phyloP scores from a whole-genome alignment of 1,140 invertebrate genomes.

The Gonatopus flavifemur region DNA sequence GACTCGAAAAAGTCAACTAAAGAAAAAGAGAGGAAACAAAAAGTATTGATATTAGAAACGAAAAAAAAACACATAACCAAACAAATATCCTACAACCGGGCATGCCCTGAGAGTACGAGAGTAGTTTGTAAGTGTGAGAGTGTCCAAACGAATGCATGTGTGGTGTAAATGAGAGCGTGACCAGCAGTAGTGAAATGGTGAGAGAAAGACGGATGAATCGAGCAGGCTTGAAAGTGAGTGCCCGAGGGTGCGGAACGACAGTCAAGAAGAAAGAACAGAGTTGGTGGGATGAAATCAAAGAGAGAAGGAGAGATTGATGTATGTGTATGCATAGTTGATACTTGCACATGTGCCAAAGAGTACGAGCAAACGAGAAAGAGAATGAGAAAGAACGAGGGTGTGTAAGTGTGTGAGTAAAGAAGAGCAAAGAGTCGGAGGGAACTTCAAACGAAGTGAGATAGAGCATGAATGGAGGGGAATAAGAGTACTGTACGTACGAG shows the following conservation, averaged over 20 bases:
- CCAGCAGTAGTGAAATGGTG: not conserved
- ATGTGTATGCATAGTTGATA: constrained; percentile 7
- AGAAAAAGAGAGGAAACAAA: no score
- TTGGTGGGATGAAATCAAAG: constrained; percentile 7
- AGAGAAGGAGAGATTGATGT: constrained; percentile 12
- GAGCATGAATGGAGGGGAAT: no score
- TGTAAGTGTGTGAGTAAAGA: no score
- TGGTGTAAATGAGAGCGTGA: constrained; percentile 14
- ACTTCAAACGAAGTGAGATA: constrained; percentile 5
- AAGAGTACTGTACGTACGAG: no score
- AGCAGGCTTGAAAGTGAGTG: constrained; percentile 16
- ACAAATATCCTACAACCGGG: constrained; percentile 56
- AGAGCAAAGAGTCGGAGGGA: not conserved
- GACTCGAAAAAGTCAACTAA: no score
- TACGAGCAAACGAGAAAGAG: not conserved
- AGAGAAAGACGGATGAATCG: constrained; percentile 20
- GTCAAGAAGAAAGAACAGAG: constrained; percentile 3
- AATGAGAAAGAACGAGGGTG: constrained; percentile 17
- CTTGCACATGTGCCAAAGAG: not conserved
- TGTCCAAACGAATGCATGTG: constrained; percentile 19
- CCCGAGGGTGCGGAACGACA: constrained; percentile 18
- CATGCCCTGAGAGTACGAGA: constrained; percentile 60
- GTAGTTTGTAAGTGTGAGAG: constrained; percentile 44
- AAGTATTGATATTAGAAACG: no score
- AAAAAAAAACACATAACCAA: constrained; percentile 45